Evolutionary conservation across 2,113 vertebrate genomes (phyloP).

Genomic region (Eulemur macaco): DNA sequence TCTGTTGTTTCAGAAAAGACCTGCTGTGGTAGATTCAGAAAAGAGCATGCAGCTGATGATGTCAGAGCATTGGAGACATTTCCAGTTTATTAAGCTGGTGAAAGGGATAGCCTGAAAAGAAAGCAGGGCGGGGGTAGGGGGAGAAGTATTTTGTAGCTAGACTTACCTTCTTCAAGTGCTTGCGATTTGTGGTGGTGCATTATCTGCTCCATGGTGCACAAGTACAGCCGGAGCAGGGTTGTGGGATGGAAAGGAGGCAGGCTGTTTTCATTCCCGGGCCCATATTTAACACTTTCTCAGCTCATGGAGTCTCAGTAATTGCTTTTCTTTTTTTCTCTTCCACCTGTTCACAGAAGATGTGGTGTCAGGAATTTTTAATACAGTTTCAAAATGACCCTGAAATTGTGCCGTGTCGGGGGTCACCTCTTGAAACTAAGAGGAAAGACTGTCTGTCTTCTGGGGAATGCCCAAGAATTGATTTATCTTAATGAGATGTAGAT

Average conservation of each 20-base stretch:
- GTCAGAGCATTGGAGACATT: background rate
- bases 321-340: slow-evolving; percentile 28
- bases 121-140: background rate
- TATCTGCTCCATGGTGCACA: background rate
- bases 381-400: slow-evolving; percentile 48
- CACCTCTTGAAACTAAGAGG: slow-evolving; percentile 14
- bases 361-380: slow-evolving; percentile 22
- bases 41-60: background rate
- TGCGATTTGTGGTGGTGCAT: background rate
- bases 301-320: background rate
- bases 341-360: slow-evolving; percentile 34
- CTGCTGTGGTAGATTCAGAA: background rate
- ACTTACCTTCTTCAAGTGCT: slow-evolving; percentile 7
- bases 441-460: slow-evolving; percentile 32
- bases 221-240: background rate
- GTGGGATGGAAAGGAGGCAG: background rate
- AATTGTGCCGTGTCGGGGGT: slow-evolving; percentile 31
- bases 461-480: slow-evolving; percentile 58
- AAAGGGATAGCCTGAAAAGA: background rate
- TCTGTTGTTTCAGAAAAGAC: background rate
- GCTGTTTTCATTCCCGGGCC: background rate
- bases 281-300: slow-evolving; percentile 40
- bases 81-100: slow-evolving; percentile 7
- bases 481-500: slow-evolving; percentile 66
- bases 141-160: background rate